Conservation (phyloP, 92 coral and sea anemone genomes). For the Pocillopora grandis region DNA sequence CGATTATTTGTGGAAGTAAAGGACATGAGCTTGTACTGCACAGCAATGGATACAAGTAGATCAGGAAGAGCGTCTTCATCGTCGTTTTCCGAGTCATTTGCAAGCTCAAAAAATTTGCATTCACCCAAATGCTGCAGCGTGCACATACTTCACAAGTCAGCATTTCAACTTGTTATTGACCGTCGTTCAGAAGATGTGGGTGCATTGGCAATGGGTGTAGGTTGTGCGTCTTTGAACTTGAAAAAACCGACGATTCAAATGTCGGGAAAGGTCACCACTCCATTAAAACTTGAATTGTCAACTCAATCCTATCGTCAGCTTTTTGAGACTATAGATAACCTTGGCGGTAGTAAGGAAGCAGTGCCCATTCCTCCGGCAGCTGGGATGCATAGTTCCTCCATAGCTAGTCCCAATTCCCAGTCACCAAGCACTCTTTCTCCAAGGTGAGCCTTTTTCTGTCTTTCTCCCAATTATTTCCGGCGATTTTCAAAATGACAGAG, state of each 20-base stretch:
- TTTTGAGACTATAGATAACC: constrained; percentile 80
- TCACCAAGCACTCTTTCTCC: constrained; percentile 78
- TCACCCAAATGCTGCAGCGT: constrained; percentile 60
- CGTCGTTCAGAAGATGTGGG: constrained; percentile 72
- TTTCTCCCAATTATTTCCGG: background rate
- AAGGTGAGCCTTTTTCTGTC: constrained; percentile 45
- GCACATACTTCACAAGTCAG: constrained; percentile 90
- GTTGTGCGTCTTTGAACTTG: constrained; percentile 26
- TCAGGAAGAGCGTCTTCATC: constrained; percentile 42
- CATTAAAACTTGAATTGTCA: constrained; percentile 87
- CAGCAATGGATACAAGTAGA: constrained; percentile 46
- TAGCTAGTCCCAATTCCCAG: constrained; percentile 42
- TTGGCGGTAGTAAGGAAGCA: constrained; percentile 77
- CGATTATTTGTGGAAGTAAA: constrained; percentile 84
- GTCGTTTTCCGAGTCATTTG: constrained; percentile 43
- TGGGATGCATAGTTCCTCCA: constrained; percentile 36
- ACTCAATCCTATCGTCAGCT: constrained; percentile 83
- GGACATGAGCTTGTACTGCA: constrained; percentile 89
- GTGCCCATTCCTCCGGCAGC: constrained; percentile 29
- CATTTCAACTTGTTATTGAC: constrained; percentile 80
- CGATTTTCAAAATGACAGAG: background rate
- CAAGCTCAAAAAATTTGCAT: constrained; percentile 28
- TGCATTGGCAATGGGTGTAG: constrained; percentile 44
- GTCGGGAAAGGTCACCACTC: constrained; percentile 83
- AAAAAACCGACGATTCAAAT: constrained; percentile 77